Conservation (phyloP, 92 coral and sea anemone species). For the Porites lobata region DNA sequence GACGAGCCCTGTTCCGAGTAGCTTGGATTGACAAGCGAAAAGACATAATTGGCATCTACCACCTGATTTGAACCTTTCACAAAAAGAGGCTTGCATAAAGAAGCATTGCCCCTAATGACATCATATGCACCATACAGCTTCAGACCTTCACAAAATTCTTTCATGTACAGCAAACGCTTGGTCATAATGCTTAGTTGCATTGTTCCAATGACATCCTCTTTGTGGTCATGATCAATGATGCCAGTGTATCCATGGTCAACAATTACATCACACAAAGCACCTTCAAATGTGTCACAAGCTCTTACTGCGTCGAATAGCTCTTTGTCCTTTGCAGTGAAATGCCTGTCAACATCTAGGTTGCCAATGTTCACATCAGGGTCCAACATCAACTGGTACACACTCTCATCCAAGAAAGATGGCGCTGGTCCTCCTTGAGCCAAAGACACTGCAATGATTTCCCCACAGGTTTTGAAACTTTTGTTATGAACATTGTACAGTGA, state of each 20-base stretch:
- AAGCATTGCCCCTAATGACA: constrained; percentile 50
- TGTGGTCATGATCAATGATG: constrained; percentile 20
- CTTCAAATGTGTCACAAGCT: too few species aligned
- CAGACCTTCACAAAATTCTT: constrained; percentile 58
- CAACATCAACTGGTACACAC: too few species aligned
- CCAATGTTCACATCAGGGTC: too few species aligned
- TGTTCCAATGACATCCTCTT: constrained; percentile 60
- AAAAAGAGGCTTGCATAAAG: constrained; percentile 54
- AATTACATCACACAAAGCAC: too few species aligned
- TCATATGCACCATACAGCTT: constrained; percentile 55
- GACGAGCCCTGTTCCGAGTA: constrained; percentile 58
- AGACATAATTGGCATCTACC: constrained; percentile 68
- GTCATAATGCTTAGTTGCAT: constrained; percentile 60
- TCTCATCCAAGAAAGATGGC: too few species aligned
- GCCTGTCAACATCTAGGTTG: too few species aligned
- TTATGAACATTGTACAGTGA: too few species aligned
- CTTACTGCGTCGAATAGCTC: too few species aligned
- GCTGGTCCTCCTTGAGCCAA: too few species aligned
- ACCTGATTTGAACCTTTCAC: constrained; percentile 32
- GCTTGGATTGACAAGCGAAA: constrained; percentile 59
- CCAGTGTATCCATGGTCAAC: constrained; percentile 79
- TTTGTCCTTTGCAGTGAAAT: too few species aligned
- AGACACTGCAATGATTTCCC: too few species aligned
- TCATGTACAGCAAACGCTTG: constrained; percentile 49
- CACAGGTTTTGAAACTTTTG: too few species aligned